phyloP scores from a whole-genome alignment of 2,888 invertebrate genomes.

The Dicyrtomina minuta region DNA sequence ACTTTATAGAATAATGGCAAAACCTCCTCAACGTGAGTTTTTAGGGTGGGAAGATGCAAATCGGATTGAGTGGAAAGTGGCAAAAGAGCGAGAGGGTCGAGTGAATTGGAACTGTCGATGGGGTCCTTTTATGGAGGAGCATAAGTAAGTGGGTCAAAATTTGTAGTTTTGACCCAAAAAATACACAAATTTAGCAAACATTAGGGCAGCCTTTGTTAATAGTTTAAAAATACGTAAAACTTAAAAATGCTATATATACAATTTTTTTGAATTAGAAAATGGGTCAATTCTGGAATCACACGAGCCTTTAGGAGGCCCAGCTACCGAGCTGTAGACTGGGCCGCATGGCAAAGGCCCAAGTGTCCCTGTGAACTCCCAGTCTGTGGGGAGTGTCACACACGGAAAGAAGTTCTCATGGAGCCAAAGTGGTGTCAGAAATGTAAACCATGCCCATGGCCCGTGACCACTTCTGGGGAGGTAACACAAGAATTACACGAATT shows the following conservation, averaged over 20 bases:
- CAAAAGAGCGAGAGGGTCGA: conserved; percentile 38
- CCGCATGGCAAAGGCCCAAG: conserved; percentile 38
- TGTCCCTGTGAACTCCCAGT: conserved; percentile 32
- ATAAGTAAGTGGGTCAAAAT: conserved; percentile 34
- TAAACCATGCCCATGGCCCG: conserved; percentile 47
- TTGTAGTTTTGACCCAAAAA: background rate
- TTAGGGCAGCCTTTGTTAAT: too few species aligned
- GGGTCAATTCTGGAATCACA: conserved; percentile 44
- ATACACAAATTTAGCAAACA: too few species aligned
- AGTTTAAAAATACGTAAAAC: too few species aligned
- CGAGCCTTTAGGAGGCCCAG: conserved; percentile 47
- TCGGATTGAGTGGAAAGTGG: conserved; percentile 37
- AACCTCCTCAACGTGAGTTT: conserved; percentile 13
- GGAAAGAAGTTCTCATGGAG: conserved; percentile 34
- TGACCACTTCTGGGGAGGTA: conserved; percentile 44
- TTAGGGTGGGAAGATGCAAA: conserved; percentile 41
- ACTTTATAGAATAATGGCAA: too few species aligned
- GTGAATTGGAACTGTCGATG: conserved; percentile 41
- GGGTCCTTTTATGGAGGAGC: conserved; percentile 41
- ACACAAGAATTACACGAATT: too few species aligned
- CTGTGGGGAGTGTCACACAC: conserved; percentile 29
- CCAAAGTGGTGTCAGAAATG: conserved; percentile 38
- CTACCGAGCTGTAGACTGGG: conserved; percentile 43
- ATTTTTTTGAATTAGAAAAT: conserved; percentile 34
- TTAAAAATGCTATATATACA: too few species aligned